Conservation (phyloP, 2,113 vertebrate species). For the Cottus gobio region DNA sequence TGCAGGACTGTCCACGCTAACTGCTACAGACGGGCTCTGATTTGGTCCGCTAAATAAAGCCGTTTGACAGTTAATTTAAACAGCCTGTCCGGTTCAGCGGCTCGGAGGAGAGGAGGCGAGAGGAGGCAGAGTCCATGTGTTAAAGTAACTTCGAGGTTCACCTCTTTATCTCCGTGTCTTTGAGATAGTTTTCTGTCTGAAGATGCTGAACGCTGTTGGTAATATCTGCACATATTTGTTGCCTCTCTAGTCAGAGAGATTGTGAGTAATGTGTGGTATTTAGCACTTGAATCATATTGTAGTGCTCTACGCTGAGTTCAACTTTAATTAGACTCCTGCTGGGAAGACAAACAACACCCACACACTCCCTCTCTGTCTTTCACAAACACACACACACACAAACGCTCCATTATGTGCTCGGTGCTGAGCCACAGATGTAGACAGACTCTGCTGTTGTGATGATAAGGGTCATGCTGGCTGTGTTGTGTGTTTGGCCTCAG, state of each 20-base stretch:
- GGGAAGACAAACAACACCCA: constrained; percentile 25
- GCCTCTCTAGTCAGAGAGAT: constrained; percentile 7
- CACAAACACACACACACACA: constrained; percentile 1
- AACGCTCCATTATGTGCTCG: background rate
- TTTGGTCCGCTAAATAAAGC: constrained; percentile 14
- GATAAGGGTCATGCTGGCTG: constrained; percentile 23
- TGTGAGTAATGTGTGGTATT: constrained; percentile 28
- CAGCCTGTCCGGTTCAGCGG: constrained; percentile 9
- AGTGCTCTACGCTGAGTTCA: constrained; percentile 13
- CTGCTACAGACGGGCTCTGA: constrained; percentile 14
- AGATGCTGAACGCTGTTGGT: background rate
- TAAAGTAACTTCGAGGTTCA: constrained; percentile 7
- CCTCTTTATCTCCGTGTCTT: background rate
- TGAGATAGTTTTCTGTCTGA: background rate
- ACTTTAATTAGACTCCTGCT: constrained; percentile 39
- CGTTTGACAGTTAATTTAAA: constrained; percentile 36
- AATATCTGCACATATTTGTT: background rate
- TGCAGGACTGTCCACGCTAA: background rate
- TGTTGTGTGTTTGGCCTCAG: background rate
- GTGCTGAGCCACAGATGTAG: constrained; percentile 17
- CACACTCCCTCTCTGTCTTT: too few relatives aligned
- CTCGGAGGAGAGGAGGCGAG: background rate
- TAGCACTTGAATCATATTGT: constrained; percentile 4
- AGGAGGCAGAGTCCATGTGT: background rate
- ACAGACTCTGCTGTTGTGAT: constrained; percentile 19